These are phyloP conservation scores for Peucedramus taeniatus DNA, from an alignment of 2,113 vertebrate genomes.

Conservation along the genomic window DNA sequence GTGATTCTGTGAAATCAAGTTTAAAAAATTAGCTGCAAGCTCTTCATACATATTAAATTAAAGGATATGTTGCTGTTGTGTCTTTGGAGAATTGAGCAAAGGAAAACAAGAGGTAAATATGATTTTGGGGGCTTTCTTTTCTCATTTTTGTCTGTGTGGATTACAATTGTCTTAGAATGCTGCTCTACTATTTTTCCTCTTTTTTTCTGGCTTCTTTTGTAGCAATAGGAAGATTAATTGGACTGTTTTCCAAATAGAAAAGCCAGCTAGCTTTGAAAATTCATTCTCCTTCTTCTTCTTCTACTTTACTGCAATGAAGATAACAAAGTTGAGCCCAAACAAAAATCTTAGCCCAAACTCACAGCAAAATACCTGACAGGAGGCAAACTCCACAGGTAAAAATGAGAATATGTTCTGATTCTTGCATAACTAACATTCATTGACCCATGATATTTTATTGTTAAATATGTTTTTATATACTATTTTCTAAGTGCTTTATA, in stretches of 20 bases:
- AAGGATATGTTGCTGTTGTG: not conserved
- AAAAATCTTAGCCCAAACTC: not conserved
- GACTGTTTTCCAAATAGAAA: not conserved
- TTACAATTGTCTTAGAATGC: not conserved
- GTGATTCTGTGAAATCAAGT: not conserved
- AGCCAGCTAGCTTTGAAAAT: not conserved
- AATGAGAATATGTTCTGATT: not conserved
- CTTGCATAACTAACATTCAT: not conserved
- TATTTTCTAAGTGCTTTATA: not conserved
- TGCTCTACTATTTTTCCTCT: not conserved
- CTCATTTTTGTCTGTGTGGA: not conserved
- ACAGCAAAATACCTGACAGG: not conserved
- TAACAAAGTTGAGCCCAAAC: not conserved
- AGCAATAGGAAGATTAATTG: not conserved
- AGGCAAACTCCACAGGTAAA: not conserved
- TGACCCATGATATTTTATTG: not conserved
- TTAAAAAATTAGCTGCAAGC: not conserved
- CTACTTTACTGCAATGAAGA: not conserved
- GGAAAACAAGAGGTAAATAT: not conserved
- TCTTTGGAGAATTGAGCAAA: not conserved
- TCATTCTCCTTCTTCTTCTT: not conserved
- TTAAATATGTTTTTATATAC: not conserved
- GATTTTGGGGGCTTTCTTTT: not conserved
- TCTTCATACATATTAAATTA: not conserved
- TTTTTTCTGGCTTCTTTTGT: not conserved